Base-by-base conservation (phyloP, 2,113 vertebrate species). In the Ibidorhyncha struthersii region DNA sequence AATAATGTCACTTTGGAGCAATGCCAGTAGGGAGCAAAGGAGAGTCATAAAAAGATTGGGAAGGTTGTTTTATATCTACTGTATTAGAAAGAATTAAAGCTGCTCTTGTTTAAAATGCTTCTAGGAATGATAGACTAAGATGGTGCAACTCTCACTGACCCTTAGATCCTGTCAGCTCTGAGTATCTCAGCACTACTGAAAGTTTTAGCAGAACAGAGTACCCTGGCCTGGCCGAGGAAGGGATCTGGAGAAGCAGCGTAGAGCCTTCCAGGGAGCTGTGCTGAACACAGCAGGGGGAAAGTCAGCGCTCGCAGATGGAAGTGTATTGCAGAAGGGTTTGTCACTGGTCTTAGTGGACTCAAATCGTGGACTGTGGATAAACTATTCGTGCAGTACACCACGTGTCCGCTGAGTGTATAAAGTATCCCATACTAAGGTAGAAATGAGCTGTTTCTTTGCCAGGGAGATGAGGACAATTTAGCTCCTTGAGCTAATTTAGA, bases 401-500 rank as follows among this genome's bases (percentile, higher is more conserved):
- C 1, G 0, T 17, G 76, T 86, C 56, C 83, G 77, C 30, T 0
- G 9, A 87, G 91, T 11, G 38, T 45, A 6, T 7, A 29, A 56
- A 76, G 73, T 43, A 76, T 71, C 91, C 73, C 7, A 10, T 23
- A 21, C 47, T 77, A 29, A 93, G 80, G 88, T 73, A 71, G 82
- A 65, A 89, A 91, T 20, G 71, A 86, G 81, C 83, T 94, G 66
- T 86, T 96, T 90, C 94, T 89, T 95, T 92, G 93, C 90, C 93
- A 96, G 92, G 82, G 86, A 96, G 90, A 93, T 93, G 90, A 96
- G 94, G 94, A 70, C 96, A 93, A 93, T 97, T 96, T 92, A 97
- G 95, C 74, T 97, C 94, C 94, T 97, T 74, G 82, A 94, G 91
- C 88, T 98, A 84, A 96, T 97, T 97, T 97, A 93, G 91, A 97